A percentile compares a stretch with the other conserved stretches of the same genome.
Evolutionary conservation across 2,113 vertebrate species (phyloP).

Genomic region (Pterocles burchelli): DNA sequence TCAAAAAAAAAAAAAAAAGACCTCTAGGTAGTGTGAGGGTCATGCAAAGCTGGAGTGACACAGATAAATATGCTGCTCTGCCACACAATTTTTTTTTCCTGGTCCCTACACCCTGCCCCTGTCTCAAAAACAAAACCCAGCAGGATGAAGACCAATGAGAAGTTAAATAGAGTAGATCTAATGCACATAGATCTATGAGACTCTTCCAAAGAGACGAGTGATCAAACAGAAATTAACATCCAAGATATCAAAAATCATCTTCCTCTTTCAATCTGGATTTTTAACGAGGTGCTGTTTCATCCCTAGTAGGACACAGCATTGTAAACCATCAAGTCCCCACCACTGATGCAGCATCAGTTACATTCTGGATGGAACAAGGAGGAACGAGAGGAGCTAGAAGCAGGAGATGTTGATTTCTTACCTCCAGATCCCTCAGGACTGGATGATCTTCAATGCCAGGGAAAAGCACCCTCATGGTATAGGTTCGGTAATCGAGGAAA

Average conservation of each 20-base stretch:
- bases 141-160: neutral
- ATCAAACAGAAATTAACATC: neutral
- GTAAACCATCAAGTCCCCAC: neutral
- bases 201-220: neutral
- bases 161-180: neutral
- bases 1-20: neutral
- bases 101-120: neutral
- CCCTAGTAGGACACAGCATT: neutral
- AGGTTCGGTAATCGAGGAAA: constrained; percentile 94
- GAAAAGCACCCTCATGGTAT: constrained; percentile 97
- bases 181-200: neutral
- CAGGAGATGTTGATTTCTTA: constrained; percentile 31
- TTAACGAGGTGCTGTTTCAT: neutral
- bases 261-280: neutral
- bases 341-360: neutral
- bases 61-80: neutral
- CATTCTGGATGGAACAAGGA: neutral
- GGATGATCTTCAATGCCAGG: constrained; percentile 98
- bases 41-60: neutral
- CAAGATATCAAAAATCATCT: neutral
- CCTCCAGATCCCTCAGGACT: constrained; percentile 94
- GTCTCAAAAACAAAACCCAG: neutral
- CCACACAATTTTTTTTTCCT: neutral
- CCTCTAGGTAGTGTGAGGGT: neutral
- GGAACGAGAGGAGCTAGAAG: neutral